phyloP scores from a whole-genome alignment of 2,797 vertebrate species.

The Macroramphosus scolopax region DNA sequence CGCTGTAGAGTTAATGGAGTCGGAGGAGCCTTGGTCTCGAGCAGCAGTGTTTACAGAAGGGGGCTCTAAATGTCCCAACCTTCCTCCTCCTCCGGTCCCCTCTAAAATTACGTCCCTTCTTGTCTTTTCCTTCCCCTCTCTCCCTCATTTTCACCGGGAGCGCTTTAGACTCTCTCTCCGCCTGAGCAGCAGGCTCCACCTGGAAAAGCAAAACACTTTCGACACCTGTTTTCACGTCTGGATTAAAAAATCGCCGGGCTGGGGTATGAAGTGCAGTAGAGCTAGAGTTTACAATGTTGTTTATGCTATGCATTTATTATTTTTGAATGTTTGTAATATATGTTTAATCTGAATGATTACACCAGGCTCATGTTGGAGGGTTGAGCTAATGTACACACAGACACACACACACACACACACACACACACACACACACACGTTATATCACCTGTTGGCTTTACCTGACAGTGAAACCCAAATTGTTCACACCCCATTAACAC shows the following conservation, averaged over 20 bases:
- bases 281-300: constrained; percentile 46
- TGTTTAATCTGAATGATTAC: constrained; percentile 31
- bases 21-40: constrained; percentile 41
- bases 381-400: constrained; percentile 1
- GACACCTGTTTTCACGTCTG: constrained; percentile 38
- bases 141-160: constrained; percentile 34
- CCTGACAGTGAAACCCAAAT: no score
- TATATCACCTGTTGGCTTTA: no score
- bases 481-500: no score
- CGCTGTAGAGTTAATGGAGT: constrained; percentile 27
- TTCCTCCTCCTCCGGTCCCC: background rate
- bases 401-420: no score
- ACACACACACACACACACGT: no score
- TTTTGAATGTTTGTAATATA: constrained; percentile 23
- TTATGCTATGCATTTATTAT: constrained; percentile 61
- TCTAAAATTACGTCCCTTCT: no score
- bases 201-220: constrained; percentile 29
- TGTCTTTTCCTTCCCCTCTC: constrained; percentile 3
- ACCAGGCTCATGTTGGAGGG: constrained; percentile 27
- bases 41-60: constrained; percentile 60
- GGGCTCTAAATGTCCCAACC: constrained; percentile 19
- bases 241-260: no score
- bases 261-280: constrained; percentile 44
- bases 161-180: constrained; percentile 43
- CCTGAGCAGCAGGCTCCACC: constrained; percentile 45